Conservation (phyloP, 2,888 invertebrate species). For the Habroteleia sp. region DNA sequence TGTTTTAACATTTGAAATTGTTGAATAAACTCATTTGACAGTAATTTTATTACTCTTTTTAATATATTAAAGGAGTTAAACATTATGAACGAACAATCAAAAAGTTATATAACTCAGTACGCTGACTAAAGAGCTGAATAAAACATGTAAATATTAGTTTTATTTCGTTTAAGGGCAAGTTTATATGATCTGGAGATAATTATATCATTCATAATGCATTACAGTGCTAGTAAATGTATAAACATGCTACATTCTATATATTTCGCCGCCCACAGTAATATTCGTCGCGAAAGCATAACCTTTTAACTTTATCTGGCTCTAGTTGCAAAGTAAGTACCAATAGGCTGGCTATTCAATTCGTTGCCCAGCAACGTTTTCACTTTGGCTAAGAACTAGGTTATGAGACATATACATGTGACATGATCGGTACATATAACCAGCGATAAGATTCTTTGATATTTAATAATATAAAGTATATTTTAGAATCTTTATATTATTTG, state of each 20-base stretch:
- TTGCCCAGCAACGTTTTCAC: constrained; percentile 51
- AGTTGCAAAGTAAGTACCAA: constrained; percentile 45
- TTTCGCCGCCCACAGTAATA: constrained; percentile 45
- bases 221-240: constrained; percentile 10
- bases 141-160: constrained; percentile 22
- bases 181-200: constrained; percentile 43
- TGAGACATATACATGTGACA: constrained; percentile 40
- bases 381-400: constrained; percentile 49
- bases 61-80: constrained; percentile 4
- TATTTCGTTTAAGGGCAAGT: constrained; percentile 35
- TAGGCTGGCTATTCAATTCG: constrained; percentile 36
- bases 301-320: constrained; percentile 55
- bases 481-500: too few species aligned
- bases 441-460: too few species aligned
- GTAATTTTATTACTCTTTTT: constrained; percentile 12
- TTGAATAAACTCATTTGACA: too few species aligned
- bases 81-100: constrained; percentile 13
- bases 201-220: constrained; percentile 31
- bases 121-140: constrained; percentile 7
- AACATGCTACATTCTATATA: constrained; percentile 16
- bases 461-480: too few species aligned
- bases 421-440: constrained; percentile 31
- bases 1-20: too few species aligned
- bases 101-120: constrained; percentile 15
- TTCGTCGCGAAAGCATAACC: constrained; percentile 51